phyloP scores from a whole-genome alignment of 2,113 vertebrate genomes.

The Australoheros scitulus region DNA sequence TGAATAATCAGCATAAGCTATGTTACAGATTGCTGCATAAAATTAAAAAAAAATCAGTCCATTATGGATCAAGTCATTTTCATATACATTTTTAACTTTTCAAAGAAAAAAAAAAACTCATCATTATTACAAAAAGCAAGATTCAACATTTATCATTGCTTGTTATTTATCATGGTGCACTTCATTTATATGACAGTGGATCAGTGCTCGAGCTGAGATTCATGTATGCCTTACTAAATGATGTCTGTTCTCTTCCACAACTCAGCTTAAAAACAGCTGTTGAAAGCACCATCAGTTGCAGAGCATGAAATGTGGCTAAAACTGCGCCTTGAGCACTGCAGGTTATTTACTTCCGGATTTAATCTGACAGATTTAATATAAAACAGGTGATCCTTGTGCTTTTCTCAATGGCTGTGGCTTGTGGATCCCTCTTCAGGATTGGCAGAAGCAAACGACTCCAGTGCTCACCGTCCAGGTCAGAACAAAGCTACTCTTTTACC shows the following conservation, averaged over 20 bases:
- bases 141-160: background rate
- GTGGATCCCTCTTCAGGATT: constrained; percentile 62
- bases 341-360: constrained; percentile 72
- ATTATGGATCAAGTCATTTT: background rate
- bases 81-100: background rate
- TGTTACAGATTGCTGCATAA: background rate
- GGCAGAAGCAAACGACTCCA: constrained; percentile 68
- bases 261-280: constrained; percentile 18
- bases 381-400: constrained; percentile 74
- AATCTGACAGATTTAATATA: constrained; percentile 75
- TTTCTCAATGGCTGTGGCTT: constrained; percentile 52
- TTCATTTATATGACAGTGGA: background rate
- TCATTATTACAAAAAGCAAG: background rate
- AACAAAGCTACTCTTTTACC: constrained; percentile 81
- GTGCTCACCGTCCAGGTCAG: constrained; percentile 56
- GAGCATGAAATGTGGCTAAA: constrained; percentile 30
- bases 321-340: constrained; percentile 23
- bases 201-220: background rate
- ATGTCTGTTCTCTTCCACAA: background rate
- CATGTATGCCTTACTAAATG: background rate
- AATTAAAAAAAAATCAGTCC: background rate
- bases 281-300: constrained; percentile 23
- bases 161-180: background rate
- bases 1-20: constrained; percentile 7
- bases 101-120: background rate